Conservation (phyloP, 1,140 invertebrate genomes). For the Drosophila ogumai region DNA sequence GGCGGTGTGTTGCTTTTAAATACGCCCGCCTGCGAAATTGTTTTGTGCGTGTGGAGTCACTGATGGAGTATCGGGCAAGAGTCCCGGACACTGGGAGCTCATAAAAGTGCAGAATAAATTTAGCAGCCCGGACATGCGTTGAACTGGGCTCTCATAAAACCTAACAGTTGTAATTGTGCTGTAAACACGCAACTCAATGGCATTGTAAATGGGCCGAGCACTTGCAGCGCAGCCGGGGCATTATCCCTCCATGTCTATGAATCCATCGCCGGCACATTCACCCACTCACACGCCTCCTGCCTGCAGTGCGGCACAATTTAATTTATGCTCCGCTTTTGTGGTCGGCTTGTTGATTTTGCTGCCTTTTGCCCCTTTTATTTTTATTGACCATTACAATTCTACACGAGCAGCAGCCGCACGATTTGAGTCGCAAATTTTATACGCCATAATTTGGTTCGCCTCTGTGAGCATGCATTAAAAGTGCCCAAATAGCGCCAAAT, state of each 20-base stretch:
- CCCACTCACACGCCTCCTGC: conserved; percentile 12
- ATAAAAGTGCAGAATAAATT: conserved; percentile 79
- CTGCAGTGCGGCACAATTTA: conserved; percentile 76
- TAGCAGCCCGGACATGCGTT: conserved; percentile 48
- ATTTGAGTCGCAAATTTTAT: conserved; percentile 60
- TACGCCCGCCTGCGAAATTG: conserved; percentile 57
- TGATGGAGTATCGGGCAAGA: neutral
- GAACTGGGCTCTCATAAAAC: conserved; percentile 73
- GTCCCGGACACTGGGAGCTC: conserved; percentile 54
- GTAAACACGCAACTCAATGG: conserved; percentile 82
- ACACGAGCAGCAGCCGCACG: conserved; percentile 30
- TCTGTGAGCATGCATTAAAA: conserved; percentile 59
- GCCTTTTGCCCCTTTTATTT: conserved; percentile 66
- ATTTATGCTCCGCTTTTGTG: conserved; percentile 72
- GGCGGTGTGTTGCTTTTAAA: conserved; percentile 56
- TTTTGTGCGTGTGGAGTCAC: conserved; percentile 49
- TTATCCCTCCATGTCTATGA: conserved; percentile 28
- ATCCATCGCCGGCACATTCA: conserved; percentile 4
- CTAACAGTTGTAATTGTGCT: conserved; percentile 82
- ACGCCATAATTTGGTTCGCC: conserved; percentile 69
- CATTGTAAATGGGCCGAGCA: conserved; percentile 61
- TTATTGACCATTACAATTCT: conserved; percentile 75
- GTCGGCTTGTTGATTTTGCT: conserved; percentile 74
- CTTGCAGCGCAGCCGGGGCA: conserved; percentile 28
- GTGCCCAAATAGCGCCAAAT: conserved; percentile 64